phyloP scores from a whole-genome alignment of 2,113 vertebrate genomes.

The human region DNA sequence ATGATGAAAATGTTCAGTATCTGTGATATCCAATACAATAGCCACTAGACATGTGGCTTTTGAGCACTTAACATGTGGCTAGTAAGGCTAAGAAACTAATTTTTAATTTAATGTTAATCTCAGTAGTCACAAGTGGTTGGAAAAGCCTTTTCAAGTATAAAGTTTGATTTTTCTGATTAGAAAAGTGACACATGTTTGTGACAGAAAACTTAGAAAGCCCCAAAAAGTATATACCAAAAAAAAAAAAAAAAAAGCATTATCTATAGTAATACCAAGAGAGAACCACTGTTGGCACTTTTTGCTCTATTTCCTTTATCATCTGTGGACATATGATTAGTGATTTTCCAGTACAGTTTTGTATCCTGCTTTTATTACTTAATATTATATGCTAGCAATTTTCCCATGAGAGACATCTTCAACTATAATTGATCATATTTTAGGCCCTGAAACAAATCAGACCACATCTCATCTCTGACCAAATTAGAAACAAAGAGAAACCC shows the following conservation, averaged over 20 bases:
- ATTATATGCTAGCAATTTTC: not conserved
- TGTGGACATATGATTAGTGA: not conserved
- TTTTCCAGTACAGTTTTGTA: not conserved
- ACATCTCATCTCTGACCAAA: not conserved
- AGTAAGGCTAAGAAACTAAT: not conserved
- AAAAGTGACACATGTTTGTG: not conserved
- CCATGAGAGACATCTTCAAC: not conserved
- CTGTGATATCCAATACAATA: not conserved
- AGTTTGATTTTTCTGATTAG: not conserved
- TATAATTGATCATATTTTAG: not conserved
- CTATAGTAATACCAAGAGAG: not conserved
- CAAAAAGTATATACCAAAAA: not conserved
- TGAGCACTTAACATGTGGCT: not conserved
- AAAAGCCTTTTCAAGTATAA: not conserved
- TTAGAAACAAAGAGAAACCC: not conserved
- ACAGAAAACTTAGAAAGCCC: conserved; percentile 11
- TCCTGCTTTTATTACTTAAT: not conserved
- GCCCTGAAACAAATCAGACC: not conserved
- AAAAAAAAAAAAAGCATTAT: not conserved
- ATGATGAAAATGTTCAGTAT: not conserved
- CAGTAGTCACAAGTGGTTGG: not conserved
- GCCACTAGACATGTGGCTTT: not conserved
- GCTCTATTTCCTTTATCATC: not conserved
- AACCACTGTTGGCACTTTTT: not conserved
- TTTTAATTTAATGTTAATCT: conserved; percentile 10